Percentiles rank a stretch among this genome's conserved stretches.
Conservation (phyloP, 2,113 vertebrate species). For the Gallinago media region DNA sequence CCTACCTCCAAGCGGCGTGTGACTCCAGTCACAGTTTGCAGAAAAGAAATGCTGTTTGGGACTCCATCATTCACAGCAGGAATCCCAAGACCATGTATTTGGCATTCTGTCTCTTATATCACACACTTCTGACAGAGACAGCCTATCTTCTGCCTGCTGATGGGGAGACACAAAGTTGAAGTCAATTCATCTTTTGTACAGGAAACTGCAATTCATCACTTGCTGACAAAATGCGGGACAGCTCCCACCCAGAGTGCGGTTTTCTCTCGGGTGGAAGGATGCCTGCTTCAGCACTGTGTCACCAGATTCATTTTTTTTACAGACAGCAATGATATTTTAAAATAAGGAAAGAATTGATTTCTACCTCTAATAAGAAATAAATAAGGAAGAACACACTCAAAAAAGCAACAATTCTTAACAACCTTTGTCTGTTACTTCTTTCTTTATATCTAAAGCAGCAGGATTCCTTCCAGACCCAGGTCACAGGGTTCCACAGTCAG, state of each 20-base stretch:
- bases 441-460: not conserved
- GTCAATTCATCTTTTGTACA: conserved; percentile 35
- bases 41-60: not conserved
- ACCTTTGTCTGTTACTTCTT: not conserved
- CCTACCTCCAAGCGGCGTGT: not conserved
- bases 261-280: conserved; percentile 24
- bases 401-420: not conserved
- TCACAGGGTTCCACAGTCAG: not conserved
- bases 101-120: conserved; percentile 54
- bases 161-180: conserved; percentile 21
- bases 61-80: not conserved
- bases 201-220: conserved; percentile 8
- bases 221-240: conserved; percentile 8
- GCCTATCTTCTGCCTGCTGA: conserved; percentile 41
- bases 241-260: not conserved
- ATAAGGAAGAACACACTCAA: not conserved
- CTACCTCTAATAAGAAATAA: not conserved
- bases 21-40: not conserved
- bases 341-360: not conserved
- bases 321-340: conserved; percentile 37
- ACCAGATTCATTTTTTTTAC: not conserved
- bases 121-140: conserved; percentile 44
- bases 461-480: not conserved
- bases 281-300: conserved; percentile 33
- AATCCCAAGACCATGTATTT: not conserved